Evolutionary conservation across 2,113 vertebrate genomes (phyloP).

Genomic region (Furnarius figulus): DNA sequence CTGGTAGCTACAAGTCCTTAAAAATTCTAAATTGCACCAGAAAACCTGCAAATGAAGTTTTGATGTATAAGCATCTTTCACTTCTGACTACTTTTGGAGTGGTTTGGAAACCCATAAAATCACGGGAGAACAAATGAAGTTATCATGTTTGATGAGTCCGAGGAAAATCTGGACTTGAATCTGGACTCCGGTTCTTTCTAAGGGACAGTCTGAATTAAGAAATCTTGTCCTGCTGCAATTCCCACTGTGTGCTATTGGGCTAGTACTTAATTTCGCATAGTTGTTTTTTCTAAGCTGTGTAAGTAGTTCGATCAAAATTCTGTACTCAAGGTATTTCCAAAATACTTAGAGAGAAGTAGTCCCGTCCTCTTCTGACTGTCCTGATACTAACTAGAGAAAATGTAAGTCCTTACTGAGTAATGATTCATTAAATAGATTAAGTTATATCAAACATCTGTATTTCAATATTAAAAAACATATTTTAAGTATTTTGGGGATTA

Average conservation of each 20-base stretch:
- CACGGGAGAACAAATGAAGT: background rate
- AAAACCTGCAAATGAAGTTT: background rate
- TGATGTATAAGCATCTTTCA: background rate
- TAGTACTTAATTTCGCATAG: background rate
- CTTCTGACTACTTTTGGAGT: background rate
- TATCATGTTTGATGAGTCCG: accelerated
- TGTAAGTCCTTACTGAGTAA: background rate
- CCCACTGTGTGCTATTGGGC: background rate
- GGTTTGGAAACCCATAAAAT: background rate
- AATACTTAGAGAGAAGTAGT: background rate
- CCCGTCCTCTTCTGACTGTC: background rate
- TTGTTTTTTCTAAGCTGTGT: background rate
- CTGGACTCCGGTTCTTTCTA: background rate
- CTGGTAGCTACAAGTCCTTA: background rate
- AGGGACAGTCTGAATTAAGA: background rate
- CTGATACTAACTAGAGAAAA: background rate
- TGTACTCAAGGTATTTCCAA: background rate
- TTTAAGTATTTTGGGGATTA: background rate
- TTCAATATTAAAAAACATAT: background rate
- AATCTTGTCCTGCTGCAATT: background rate
- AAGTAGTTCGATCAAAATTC: background rate
- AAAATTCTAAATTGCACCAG: background rate
- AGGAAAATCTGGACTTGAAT: background rate
- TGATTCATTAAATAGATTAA: background rate
- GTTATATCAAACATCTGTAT: background rate